Evolutionary conservation across 2,797 vertebrate genomes (phyloP).

Genomic region (Scyliorhinus canicula): DNA sequence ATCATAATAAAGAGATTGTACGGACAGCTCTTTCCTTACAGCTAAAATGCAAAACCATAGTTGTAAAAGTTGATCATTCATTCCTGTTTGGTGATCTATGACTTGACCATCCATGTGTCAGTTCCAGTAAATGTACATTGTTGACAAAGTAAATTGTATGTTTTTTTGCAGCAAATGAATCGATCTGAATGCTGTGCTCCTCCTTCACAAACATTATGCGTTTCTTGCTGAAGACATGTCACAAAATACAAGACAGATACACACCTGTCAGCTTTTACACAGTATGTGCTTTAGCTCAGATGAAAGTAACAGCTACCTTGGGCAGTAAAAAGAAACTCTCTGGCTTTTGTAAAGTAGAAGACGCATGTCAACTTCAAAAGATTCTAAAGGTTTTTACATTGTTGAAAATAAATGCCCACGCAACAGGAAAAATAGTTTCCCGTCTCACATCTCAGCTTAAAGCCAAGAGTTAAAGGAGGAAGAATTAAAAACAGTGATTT

Average conservation of each 20-base stretch:
- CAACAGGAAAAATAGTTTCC: not conserved
- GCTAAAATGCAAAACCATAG: not conserved
- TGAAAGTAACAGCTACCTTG: not conserved
- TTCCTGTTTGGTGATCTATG: not conserved
- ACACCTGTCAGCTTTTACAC: not conserved
- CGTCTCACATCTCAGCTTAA: not conserved
- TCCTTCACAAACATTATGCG: not conserved
- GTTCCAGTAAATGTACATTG: not conserved
- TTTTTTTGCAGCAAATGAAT: not conserved
- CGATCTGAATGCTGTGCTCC: not conserved
- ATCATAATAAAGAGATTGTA: not conserved
- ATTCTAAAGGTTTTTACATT: not conserved
- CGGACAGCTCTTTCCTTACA: not conserved
- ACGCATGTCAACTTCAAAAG: not conserved
- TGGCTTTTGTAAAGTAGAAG: not conserved
- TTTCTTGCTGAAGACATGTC: not conserved
- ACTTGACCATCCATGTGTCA: not conserved
- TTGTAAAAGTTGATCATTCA: constrained; percentile 28
- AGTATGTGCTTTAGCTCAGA: not conserved
- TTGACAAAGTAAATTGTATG: not conserved
- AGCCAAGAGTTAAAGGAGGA: not conserved
- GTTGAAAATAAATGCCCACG: not conserved
- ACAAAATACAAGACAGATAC: not conserved
- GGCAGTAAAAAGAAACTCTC: not conserved
- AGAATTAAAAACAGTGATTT: not conserved